Base-by-base conservation (phyloP, 2,113 vertebrate genomes). In the Crotalus horridus region DNA sequence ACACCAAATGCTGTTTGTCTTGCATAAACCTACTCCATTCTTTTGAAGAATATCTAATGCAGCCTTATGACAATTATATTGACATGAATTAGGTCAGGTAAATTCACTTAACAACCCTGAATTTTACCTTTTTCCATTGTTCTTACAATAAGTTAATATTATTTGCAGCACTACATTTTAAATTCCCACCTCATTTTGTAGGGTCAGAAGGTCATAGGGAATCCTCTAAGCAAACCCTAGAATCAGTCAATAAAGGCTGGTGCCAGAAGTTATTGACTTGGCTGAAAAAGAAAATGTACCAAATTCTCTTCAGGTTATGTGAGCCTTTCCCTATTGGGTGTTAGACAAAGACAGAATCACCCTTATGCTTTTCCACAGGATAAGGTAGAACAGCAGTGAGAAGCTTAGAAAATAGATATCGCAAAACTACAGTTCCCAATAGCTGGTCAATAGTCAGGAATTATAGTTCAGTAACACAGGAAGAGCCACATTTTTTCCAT, bases 211-310 rank as follows among this genome's bases (percentile, higher is more conserved):
- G 91, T 74, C 93, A 81, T 26, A 24, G 87, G 91, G 91, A 43
- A 89, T 88, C 58, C 48, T 81, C 85, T 69, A 91, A 94, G 91
- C 91, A 90, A 92, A 92, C 53, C 53, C 21, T 90, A 85, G 33
- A 81, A 53, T 89, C 59, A 26, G 93, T 94, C 93, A 61, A 94
- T 92, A 94, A 92, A 81, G 92, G 85, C 91, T 92, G 91, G 93
- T 92, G 93, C 93, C 91, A 90, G 91, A 81, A 90, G 85, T 69
- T 92, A 92, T 90, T 90, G 91, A 92, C 88, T 61, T 74, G 88
- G 53, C 51, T 90, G 61, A 74, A 64, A 90, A 39, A 69, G 59
- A 59, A 89, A 92, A 59, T 87, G 91, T 81, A 53, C 21, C 26
- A 92, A 94, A 92, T 86, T 92, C 74, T 92, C 69, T 87, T 69